These are phyloP conservation scores for Brachystomella parvula DNA, from an alignment of 1,140 invertebrate genomes.

Conservation along the genomic window DNA sequence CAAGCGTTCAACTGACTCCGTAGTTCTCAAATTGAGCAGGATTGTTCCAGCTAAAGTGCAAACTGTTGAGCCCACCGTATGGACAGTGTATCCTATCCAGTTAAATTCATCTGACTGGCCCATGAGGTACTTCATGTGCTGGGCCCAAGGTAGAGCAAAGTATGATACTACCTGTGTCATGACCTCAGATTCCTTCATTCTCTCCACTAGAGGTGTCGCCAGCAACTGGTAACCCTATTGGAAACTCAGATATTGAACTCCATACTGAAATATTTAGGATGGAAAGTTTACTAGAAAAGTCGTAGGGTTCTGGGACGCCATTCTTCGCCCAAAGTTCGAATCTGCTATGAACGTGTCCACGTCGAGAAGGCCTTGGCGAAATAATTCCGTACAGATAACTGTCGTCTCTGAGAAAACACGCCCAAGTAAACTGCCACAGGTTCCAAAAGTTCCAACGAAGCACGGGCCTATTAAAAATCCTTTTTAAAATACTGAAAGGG, in stretches of 20 bases:
- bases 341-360: constrained; percentile 33
- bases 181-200: constrained; percentile 21
- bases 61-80: constrained; percentile 21
- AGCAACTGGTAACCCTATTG: constrained; percentile 26
- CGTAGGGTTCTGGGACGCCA: constrained; percentile 12
- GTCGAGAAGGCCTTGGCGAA: constrained; percentile 31
- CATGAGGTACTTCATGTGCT: constrained; percentile 33
- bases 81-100: constrained; percentile 15
- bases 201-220: constrained; percentile 29
- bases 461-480: constrained; percentile 34
- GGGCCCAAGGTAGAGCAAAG: constrained; percentile 31
- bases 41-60: constrained; percentile 25
- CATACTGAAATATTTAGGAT: neutral
- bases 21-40: too few relatives aligned
- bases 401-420: constrained; percentile 36
- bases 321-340: constrained; percentile 29
- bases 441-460: constrained; percentile 35
- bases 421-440: constrained; percentile 30
- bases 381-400: constrained; percentile 35
- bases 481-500: too few relatives aligned
- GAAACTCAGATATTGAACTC: neutral
- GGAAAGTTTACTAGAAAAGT: constrained; percentile 24
- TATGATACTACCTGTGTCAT: constrained; percentile 24
- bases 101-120: constrained; percentile 19
- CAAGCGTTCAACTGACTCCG: neutral